Base-by-base conservation (phyloP, 2,888 invertebrate species). In the Sinelater perroti region DNA sequence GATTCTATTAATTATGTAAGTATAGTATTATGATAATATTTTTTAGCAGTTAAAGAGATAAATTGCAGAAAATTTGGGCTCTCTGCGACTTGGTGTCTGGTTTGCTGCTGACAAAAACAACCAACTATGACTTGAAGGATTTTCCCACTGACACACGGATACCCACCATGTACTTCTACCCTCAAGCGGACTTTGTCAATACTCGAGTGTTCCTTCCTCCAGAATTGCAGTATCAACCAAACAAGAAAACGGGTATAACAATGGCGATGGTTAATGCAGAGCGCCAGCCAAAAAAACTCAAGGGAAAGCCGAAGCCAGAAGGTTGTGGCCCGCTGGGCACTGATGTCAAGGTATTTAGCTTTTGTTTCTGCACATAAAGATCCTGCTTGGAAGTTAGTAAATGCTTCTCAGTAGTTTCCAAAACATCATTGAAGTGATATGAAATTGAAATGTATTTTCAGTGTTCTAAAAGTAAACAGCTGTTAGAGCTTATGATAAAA, bases 81-180 rank as follows among this genome's bases (percentile, higher is more conserved):
- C 87, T 95, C 49, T 97, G 97, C 82, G 98, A 98, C 83, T 82
- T 98, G 64, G 93, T 96, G 10, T 88, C 95, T 82, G 91, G 93
- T 42, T 84, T 98, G 70, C 87, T 98, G 67, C 86, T 92, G 80
- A 86, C 92, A 54, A 94, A 95, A 75, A 90, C 93, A 42, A 85
- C 88, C 49, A 91, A 87, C 74, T 95, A 93, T 80, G 95, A 95
- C 73, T 82, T 93, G 80, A 93, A 93, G 76, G 95, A 95, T 73
- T 92, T 92, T 77, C 90, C 93, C 4, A 85, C 90, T 31, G 92
- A 94, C 76, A 88, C 91, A 49, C 84, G 92, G 72, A 88, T 96
- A 75, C 94, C 95, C 61, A 87, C 90, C 45, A 95, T 95, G 92
- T 93, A 93, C 83, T 95, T 93, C 80, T 86, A 88, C 71, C 86